phyloP scores from a whole-genome alignment of 2,113 vertebrate genomes.

The Notarius lentiginosus region DNA sequence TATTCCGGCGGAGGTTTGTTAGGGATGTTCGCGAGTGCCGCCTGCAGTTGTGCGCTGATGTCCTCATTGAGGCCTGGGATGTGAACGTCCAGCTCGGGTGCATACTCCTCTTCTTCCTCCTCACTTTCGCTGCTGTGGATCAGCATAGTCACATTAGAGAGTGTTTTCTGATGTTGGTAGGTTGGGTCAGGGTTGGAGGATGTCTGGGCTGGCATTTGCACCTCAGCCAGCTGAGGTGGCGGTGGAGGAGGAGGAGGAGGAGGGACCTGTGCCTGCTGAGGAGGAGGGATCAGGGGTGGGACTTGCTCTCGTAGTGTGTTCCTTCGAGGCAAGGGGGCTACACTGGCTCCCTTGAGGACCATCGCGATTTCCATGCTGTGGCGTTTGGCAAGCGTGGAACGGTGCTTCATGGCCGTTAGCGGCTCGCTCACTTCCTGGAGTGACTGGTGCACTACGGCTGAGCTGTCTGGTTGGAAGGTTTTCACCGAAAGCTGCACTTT shows the following conservation, averaged over 20 bases:
- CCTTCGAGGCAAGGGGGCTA: constrained; percentile 80
- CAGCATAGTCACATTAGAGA: constrained; percentile 93
- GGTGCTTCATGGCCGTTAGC: constrained; percentile 81
- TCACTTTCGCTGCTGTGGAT: constrained; percentile 97
- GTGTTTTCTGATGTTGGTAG: constrained; percentile 90
- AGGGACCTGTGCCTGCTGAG: constrained; percentile 59
- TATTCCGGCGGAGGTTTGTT: constrained; percentile 96
- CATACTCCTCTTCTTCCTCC: constrained; percentile 70
- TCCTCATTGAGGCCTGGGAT: constrained; percentile 81
- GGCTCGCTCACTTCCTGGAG: constrained; percentile 93
- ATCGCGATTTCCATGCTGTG: constrained; percentile 92
- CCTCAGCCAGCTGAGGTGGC: constrained; percentile 57
- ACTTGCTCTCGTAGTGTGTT: constrained; percentile 87
- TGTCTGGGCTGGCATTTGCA: constrained; percentile 65
- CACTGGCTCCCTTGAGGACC: constrained; percentile 77
- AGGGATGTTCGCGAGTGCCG: constrained; percentile 90
- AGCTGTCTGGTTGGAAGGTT: constrained; percentile 96
- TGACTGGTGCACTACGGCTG: constrained; percentile 87
- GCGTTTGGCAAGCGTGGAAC: constrained; percentile 78
- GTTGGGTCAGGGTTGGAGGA: constrained; percentile 56
- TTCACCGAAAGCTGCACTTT: constrained; percentile 94
- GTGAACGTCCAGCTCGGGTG: constrained; percentile 75
- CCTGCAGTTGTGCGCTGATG: constrained; percentile 90
- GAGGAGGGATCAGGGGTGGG: constrained; percentile 57
- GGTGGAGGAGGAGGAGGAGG: constrained; percentile 51